These are phyloP conservation scores for Platynereis dumerilii DNA, from an alignment of 2,888 invertebrate species.

Conservation along the genomic window DNA sequence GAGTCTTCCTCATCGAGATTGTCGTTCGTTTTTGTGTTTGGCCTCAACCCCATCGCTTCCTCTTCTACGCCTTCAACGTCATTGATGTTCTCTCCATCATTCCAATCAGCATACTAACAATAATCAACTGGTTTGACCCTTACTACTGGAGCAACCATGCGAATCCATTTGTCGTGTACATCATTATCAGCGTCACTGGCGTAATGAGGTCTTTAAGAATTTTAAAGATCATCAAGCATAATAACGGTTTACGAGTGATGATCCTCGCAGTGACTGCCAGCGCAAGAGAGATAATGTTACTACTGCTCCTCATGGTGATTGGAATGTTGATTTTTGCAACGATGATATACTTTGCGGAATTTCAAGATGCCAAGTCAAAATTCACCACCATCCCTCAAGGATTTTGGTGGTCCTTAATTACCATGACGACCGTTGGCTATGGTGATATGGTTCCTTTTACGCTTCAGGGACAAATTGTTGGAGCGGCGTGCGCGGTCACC, in stretches of 20 bases:
- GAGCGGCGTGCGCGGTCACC: slow-evolving; percentile 44
- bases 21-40: slow-evolving; percentile 3
- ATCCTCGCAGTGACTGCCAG: slow-evolving; percentile 29
- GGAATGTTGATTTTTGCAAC: slow-evolving; percentile 34
- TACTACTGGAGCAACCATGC: slow-evolving; percentile 9
- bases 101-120: not conserved
- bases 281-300: slow-evolving; percentile 30
- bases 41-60: slow-evolving; percentile 7
- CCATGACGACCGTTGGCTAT: slow-evolving; percentile 51
- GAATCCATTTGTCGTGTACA: slow-evolving; percentile 11
- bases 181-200: slow-evolving; percentile 18
- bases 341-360: slow-evolving; percentile 32
- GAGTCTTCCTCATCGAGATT: slow-evolving; percentile 17
- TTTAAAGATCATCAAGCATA: slow-evolving; percentile 32
- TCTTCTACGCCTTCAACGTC: slow-evolving; percentile 20
- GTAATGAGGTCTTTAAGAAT: slow-evolving; percentile 30
- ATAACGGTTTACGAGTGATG: slow-evolving; percentile 30
- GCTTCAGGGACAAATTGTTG: slow-evolving; percentile 43
- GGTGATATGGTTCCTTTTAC: slow-evolving; percentile 45
- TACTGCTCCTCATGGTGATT: slow-evolving; percentile 32
- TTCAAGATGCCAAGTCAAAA: slow-evolving; percentile 20
- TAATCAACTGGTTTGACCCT: not conserved
- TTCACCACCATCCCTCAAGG: slow-evolving; percentile 39
- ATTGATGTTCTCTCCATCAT: slow-evolving; percentile 9
- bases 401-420: slow-evolving; percentile 48